phyloP scores from a whole-genome alignment of 1,140 invertebrate genomes.

The Drosophila guanche region DNA sequence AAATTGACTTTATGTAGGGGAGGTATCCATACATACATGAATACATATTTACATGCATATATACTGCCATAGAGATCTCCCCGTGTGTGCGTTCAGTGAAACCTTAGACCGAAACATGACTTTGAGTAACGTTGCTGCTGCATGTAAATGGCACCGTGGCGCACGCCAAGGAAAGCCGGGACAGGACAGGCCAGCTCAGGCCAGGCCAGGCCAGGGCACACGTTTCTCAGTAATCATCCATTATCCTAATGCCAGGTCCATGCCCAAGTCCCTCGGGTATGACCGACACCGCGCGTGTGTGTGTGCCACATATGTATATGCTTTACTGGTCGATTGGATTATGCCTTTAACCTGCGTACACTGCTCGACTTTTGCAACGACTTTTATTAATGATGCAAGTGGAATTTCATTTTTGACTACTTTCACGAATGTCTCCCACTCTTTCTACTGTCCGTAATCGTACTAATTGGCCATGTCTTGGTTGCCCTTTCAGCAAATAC shows the following conservation, averaged over 20 bases:
- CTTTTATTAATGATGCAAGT: conserved; percentile 71
- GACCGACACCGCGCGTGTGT: conserved; percentile 19
- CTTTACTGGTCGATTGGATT: conserved; percentile 65
- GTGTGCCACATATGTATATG: background rate
- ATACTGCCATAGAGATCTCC: conserved; percentile 8
- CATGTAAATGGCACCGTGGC: conserved; percentile 76
- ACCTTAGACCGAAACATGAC: conserved; percentile 68
- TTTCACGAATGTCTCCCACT: background rate
- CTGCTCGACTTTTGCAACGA: conserved; percentile 47
- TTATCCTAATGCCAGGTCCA: conserved; percentile 79
- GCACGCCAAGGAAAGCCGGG: conserved; percentile 37
- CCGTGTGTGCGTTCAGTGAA: conserved; percentile 44
- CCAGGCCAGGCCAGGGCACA: conserved; percentile 47
- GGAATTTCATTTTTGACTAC: conserved; percentile 52
- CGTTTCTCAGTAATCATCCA: conserved; percentile 78
- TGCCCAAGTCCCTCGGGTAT: conserved; percentile 51
- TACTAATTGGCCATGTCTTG: conserved; percentile 64
- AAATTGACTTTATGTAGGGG: conserved; percentile 70
- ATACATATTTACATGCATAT: conserved; percentile 4
- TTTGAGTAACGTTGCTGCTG: conserved; percentile 78
- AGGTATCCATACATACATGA: background rate
- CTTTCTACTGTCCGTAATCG: conserved; percentile 40
- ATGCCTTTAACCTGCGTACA: conserved; percentile 57
- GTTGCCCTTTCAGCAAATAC: conserved; percentile 15
- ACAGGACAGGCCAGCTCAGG: conserved; percentile 5